Conservation (phyloP, 2,113 vertebrate genomes). For the Coregonus clupeaformis region DNA sequence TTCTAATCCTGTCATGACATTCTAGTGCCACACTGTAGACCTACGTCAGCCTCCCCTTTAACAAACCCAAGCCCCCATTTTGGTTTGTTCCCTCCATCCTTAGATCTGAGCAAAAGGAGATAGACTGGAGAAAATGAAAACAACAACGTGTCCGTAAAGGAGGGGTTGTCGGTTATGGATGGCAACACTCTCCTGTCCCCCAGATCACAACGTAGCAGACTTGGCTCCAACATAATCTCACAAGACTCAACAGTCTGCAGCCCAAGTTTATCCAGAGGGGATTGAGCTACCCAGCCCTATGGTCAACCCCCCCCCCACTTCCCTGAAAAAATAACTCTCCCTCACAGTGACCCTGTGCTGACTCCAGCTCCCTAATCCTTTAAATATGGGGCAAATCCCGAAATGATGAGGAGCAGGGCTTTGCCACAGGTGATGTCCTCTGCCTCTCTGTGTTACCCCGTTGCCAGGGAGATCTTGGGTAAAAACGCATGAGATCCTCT, state of each 20-base stretch:
- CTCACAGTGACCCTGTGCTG: constrained; percentile 61
- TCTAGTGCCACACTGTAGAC: constrained; percentile 68
- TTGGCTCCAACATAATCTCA: constrained; percentile 72
- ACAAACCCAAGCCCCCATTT: constrained; percentile 63
- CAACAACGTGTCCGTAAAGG: constrained; percentile 30
- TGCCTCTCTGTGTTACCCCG: constrained; percentile 39
- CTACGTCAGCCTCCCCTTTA: too few species aligned
- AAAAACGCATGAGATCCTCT: constrained; percentile 37
- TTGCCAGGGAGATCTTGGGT: constrained; percentile 39
- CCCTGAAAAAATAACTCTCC: constrained; percentile 43
- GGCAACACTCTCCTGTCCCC: constrained; percentile 37
- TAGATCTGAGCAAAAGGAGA: constrained; percentile 46
- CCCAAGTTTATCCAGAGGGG: constrained; percentile 65
- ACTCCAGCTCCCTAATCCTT: constrained; percentile 60
- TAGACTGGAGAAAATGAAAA: constrained; percentile 45
- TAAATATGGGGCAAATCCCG: constrained; percentile 64
- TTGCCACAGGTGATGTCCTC: constrained; percentile 57
- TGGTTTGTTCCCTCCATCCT: constrained; percentile 25
- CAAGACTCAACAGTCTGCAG: constrained; percentile 67
- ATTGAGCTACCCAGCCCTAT: constrained; percentile 42
- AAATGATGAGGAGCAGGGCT: constrained; percentile 65
- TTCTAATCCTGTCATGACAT: constrained; percentile 68
- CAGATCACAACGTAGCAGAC: constrained; percentile 47
- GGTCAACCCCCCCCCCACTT: constrained; percentile 40
- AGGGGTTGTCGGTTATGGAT: constrained; percentile 18